phyloP scores from a whole-genome alignment of 2,113 vertebrate species.

The Poeciliopsis prolifica region DNA sequence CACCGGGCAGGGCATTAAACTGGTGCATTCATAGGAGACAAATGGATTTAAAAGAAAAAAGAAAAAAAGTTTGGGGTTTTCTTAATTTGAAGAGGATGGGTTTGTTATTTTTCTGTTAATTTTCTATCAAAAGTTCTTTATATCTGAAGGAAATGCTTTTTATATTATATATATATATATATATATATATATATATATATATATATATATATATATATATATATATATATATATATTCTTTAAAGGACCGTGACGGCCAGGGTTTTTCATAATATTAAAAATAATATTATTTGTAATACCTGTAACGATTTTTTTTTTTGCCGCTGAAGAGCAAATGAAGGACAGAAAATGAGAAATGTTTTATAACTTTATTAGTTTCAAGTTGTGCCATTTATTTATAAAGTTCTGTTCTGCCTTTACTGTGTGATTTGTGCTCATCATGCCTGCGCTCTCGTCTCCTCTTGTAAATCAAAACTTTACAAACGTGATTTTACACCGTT shows the following conservation, averaged over 20 bases:
- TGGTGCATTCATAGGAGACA: conserved; percentile 87
- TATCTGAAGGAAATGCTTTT: background rate
- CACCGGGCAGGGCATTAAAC: conserved; percentile 96
- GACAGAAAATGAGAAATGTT: no score
- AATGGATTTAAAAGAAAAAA: background rate
- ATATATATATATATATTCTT: no score
- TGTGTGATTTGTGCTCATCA: background rate
- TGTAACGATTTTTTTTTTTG: background rate
- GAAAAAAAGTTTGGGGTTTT: background rate
- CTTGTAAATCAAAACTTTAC: background rate
- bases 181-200: no score
- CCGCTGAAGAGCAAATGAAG: background rate
- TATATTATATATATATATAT: background rate
- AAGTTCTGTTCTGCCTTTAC: conserved; percentile 25
- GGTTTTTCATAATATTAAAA: no score
- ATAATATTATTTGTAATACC: background rate
- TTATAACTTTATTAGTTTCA: background rate
- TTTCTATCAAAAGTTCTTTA: background rate
- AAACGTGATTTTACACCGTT: background rate
- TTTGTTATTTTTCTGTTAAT: background rate
- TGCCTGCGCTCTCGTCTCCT: background rate
- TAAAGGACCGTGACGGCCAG: no score
- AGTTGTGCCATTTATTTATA: background rate
- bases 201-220: no score
- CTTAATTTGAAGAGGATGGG: background rate